Conservation (phyloP, 2,797 vertebrate species). For the Ispidina picta region DNA sequence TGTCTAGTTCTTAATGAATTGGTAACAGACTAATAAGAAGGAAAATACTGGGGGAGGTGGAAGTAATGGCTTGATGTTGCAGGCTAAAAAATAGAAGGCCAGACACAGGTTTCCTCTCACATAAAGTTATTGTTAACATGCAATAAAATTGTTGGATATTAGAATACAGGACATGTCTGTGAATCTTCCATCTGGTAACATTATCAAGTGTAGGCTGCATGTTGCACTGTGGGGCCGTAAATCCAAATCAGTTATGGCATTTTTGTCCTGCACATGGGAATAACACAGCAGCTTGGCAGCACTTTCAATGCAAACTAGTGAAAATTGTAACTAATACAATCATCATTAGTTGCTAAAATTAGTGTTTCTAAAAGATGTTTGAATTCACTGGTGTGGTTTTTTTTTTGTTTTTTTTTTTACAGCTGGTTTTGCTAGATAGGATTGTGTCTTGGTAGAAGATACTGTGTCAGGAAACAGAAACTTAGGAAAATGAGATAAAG, state of each 20-base stretch:
- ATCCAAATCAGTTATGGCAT: not conserved
- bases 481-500: not conserved
- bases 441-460: not conserved
- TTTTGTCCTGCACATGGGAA: not conserved
- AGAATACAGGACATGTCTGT: not conserved
- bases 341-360: not conserved
- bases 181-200: not conserved
- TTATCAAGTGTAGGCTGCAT: not conserved
- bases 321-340: not conserved
- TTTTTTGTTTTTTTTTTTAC: not conserved
- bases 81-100: not conserved
- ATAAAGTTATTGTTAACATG: not conserved
- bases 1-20: not conserved
- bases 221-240: not conserved
- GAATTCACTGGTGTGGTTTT: not conserved
- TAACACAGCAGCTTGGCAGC: not conserved
- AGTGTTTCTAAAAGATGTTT: not conserved
- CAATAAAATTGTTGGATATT: not conserved
- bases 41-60: not conserved
- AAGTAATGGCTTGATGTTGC: not conserved
- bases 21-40: not conserved
- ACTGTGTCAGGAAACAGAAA: not conserved
- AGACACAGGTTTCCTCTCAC: not conserved
- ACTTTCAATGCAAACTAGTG: not conserved
- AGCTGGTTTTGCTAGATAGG: not conserved